Evolutionary conservation across 2,113 vertebrate genomes (phyloP), one percentile per base, ranked within the genome.

Genomic region (Callionymus lyra): DNA sequence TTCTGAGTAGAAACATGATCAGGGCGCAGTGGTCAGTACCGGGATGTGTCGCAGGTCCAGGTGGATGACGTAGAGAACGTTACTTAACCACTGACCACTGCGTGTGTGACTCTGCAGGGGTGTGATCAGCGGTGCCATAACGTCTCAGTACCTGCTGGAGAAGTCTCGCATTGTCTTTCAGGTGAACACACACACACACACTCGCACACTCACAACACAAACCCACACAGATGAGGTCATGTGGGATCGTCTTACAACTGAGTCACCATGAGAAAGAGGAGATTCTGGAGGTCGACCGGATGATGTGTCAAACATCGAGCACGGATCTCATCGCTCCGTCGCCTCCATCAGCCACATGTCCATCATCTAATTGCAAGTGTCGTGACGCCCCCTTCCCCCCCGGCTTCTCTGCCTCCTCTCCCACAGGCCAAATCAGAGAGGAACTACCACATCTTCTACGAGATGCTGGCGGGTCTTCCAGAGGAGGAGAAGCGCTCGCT

Each of bases 121-220:
- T 38, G 74, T 92, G 70, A 93, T 98, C 76, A 92, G 90, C 10
- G 95, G 95, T 93, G 95, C 95, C 90, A 93, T 95, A 89, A 98
- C 93, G 65, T 97, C 95, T 36, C 95, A 98, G 84, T 98, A 98
- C 79, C 90, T 98, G 68, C 86, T 98, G 53, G 95, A 98, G 86
- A 98, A 97, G 58, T 98, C 95, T 54, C 89, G 95, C 6, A 91
- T 97, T 46, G 93, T 98, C 79, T 98, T 98, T 84, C 95, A 98
- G 91, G 95, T 97, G 58, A 77, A 47, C 46, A 53, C 42, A 43
- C 48, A 21, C 47, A 34, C 33, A 47, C 46, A 50, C 50, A 54
- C 54, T 38, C 36, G 47, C 31, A 48, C 34, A 38, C 39, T 47
- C 44, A 34, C 40, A 58, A n/a, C 49, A 61, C 37, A 38, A 31